These are phyloP conservation scores for Stegana nigrithorax DNA, from an alignment of 2,888 invertebrate genomes.

Conservation along the genomic window DNA sequence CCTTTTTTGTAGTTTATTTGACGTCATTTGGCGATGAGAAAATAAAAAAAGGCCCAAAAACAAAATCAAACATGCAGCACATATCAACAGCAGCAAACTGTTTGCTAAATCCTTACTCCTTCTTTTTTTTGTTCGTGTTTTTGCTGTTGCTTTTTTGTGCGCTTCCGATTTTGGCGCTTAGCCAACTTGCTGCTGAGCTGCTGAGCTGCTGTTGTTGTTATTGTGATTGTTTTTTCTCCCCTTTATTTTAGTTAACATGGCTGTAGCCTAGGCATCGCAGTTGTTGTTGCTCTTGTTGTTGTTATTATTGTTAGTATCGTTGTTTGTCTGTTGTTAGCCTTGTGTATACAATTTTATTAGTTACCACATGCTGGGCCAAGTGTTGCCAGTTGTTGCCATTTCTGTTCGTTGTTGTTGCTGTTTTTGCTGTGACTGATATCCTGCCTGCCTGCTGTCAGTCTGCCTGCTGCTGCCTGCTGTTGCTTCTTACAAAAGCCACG, in stretches of 20 bases:
- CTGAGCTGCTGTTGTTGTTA: too few species aligned
- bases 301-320: too few species aligned
- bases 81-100: neutral
- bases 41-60: too few species aligned
- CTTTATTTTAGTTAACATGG: too few species aligned
- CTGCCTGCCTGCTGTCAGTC: neutral
- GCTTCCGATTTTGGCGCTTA: neutral
- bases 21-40: neutral
- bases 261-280: too few species aligned
- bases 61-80: too few species aligned
- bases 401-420: neutral
- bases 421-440: too few species aligned
- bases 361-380: neutral
- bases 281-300: neutral
- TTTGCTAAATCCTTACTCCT: neutral
- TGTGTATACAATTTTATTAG: conserved; percentile 17
- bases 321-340: neutral
- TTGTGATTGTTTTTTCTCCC: neutral
- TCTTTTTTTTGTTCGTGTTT: neutral
- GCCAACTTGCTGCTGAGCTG: conserved; percentile 4
- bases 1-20: too few species aligned
- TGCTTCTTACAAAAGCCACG: too few species aligned
- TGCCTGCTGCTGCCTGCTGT: neutral
- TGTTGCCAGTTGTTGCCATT: neutral
- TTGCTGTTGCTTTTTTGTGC: too few species aligned